phyloP scores from a whole-genome alignment of 92 coral and sea anemone genomes.

The Actinostola sp. region DNA sequence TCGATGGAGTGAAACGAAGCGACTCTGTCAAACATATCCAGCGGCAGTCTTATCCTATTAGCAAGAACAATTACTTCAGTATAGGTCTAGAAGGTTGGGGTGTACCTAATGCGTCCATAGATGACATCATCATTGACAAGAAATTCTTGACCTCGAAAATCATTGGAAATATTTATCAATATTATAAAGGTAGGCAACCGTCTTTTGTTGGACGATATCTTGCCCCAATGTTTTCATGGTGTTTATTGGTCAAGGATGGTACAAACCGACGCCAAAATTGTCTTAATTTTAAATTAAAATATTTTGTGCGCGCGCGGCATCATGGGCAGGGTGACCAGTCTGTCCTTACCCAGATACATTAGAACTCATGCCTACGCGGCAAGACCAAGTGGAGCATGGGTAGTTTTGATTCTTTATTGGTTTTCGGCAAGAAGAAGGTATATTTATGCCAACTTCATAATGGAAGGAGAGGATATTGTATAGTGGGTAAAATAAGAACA shows the following conservation, averaged over 20 bases:
- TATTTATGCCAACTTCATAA: too few species aligned
- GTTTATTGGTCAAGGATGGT: neutral
- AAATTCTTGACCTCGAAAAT: neutral
- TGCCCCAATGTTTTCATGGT: neutral
- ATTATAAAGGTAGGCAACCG: conserved; percentile 42
- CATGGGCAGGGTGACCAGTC: too few species aligned
- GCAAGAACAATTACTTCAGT: neutral
- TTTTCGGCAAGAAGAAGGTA: too few species aligned
- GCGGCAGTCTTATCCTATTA: neutral
- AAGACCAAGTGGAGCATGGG: too few species aligned
- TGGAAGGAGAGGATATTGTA: too few species aligned
- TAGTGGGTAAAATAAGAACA: too few species aligned
- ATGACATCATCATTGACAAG: conserved; percentile 34
- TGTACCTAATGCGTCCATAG: conserved; percentile 32
- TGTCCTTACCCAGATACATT: too few species aligned
- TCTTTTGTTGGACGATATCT: neutral
- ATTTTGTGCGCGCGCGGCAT: too few species aligned
- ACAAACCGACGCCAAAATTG: too few species aligned
- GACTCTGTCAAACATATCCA: neutral
- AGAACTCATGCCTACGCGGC: too few species aligned
- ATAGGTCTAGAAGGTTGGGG: conserved; percentile 17
- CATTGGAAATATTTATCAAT: conserved; percentile 17
- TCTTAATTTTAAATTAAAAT: too few species aligned
- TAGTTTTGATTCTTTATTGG: too few species aligned
- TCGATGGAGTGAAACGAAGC: conserved; percentile 11